phyloP scores from a whole-genome alignment of 2,888 invertebrate genomes.

The Podabrus alpinus region DNA sequence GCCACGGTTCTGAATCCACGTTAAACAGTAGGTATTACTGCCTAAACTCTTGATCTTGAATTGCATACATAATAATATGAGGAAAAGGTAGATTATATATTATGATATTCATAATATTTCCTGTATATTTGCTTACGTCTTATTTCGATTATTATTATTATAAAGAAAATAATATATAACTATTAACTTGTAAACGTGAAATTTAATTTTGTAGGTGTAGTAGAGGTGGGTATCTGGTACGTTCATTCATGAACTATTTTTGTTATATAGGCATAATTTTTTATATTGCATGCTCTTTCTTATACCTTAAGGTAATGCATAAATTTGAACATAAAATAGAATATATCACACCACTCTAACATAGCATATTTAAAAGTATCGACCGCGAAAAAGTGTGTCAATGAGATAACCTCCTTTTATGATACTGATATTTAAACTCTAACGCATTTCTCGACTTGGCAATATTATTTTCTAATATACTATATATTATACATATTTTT shows the following conservation, averaged over 20 bases:
- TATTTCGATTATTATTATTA: too few species aligned
- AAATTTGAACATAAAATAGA: neutral
- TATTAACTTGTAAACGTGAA: too few species aligned
- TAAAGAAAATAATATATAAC: too few species aligned
- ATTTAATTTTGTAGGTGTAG: neutral
- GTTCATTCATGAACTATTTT: neutral
- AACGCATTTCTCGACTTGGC: constrained; percentile 24
- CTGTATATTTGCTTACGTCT: too few species aligned
- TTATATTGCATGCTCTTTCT: neutral
- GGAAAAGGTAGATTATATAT: too few species aligned
- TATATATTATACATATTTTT: neutral
- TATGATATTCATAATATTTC: too few species aligned
- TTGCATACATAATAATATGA: too few species aligned
- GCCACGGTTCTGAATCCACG: too few species aligned
- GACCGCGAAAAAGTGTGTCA: constrained; percentile 45
- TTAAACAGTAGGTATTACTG: too few species aligned
- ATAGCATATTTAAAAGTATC: constrained; percentile 26
- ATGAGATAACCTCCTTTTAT: constrained; percentile 43
- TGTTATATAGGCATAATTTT: neutral
- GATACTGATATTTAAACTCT: constrained; percentile 35
- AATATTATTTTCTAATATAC: neutral
- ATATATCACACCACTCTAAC: constrained; percentile 10
- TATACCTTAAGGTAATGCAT: neutral
- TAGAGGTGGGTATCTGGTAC: neutral
- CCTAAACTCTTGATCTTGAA: too few species aligned